Percentiles rank a stretch among this genome's conserved stretches.
These are phyloP conservation scores for Eulithis testata DNA, from an alignment of 2,888 invertebrate genomes.

Conservation along the genomic window DNA sequence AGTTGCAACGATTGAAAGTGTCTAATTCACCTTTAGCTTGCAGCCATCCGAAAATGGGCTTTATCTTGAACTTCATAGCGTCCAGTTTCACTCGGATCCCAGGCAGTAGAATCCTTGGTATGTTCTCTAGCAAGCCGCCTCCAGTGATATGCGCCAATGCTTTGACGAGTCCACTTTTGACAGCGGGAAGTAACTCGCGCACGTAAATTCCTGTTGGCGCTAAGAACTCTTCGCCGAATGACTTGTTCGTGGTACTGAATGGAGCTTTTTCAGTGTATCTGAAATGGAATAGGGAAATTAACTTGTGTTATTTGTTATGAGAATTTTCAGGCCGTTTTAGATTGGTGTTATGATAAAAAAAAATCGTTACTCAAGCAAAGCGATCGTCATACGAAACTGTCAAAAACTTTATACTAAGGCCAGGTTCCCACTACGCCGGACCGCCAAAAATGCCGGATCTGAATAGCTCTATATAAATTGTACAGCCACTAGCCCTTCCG, in stretches of 20 bases:
- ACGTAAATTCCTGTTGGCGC: conserved; percentile 96
- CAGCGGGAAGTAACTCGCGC: conserved; percentile 87
- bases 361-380: too few species aligned
- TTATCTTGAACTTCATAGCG: conserved; percentile 89
- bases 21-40: conserved; percentile 85
- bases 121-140: conserved; percentile 95
- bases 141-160: conserved; percentile 97
- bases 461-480: too few species aligned
- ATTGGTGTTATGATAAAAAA: too few species aligned
- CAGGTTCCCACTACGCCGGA: too few species aligned
- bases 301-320: too few species aligned
- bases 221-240: conserved; percentile 91
- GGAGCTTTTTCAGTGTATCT: conserved; percentile 74
- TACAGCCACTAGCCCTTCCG: too few species aligned
- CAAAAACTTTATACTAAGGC: too few species aligned
- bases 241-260: conserved; percentile 66
- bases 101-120: conserved; percentile 92
- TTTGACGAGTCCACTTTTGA: conserved; percentile 90
- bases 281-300: conserved; percentile 4
- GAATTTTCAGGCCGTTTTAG: too few species aligned
- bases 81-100: conserved; percentile 87
- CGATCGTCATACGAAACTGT: too few species aligned
- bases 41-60: conserved; percentile 95
- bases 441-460: too few species aligned
- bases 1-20: too few species aligned